Evolutionary conservation across 2,797 vertebrate genomes (phyloP), one percentile per base, ranked within the genome.

Genomic region (Crenichthys baileyi): DNA sequence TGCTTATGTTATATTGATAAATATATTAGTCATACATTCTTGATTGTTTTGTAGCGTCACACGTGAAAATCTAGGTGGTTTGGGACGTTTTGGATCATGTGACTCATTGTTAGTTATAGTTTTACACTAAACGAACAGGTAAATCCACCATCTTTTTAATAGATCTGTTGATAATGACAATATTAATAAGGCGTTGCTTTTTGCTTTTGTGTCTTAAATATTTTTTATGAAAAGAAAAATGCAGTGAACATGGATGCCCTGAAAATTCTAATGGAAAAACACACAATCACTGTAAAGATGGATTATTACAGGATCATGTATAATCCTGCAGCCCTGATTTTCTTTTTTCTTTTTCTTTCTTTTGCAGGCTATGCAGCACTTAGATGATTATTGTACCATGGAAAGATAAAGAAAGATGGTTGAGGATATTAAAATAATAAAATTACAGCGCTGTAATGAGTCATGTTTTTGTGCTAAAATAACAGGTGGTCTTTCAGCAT

Each of bases 301-400:
- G 53, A 91, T 86, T 82, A 76, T 90, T 82, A 89, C 63, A 72
- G 73, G 84, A 91, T 93, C 89, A 89, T 51, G 7, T 55, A 36
- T 84, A 93, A 87, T 87, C 87, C 73, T 81, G 31, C 39, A 70
- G 16, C 71, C 80, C 74, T 79, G 76, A 77, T 63, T 76, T 75
- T 60, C 5, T 4, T 5, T 8, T 24, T 24, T 24, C 8, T 56
- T n/a, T 58, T 4, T 26, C 26, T 58, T 85, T 79, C 26, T 58
- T 85, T 79, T 31, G 36, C n/a, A 31, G 60, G 46, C 60, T 73
- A 7, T 26, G 20, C 60, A 63, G 76, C 73, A 79, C 73, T 87
- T 24, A 2, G 20, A 55, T 78, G 82, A 85, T 84, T 85, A 72
- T 71, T 85, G 39, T 73, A 70, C n/a, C 31, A 13, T 53, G 26